Conservation (phyloP, 2,113 vertebrate genomes). For the Cephalopholis sonnerati region DNA sequence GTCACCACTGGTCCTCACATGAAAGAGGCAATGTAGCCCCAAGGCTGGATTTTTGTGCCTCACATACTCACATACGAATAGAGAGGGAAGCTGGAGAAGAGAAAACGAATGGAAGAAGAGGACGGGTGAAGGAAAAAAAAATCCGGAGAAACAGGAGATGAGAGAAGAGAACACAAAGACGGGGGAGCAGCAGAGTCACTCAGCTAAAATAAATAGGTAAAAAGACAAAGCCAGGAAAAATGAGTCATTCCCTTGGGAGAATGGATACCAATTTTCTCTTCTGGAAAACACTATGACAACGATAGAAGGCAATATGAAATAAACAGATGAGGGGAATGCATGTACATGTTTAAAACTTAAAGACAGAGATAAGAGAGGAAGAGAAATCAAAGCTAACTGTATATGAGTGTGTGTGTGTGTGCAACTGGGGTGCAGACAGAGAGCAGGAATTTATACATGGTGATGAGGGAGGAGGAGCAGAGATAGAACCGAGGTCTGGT, state of each 20-base stretch:
- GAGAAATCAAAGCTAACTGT: not conserved
- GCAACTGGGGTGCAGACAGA: not conserved
- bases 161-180: slow-evolving; percentile 22
- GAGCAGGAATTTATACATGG: slow-evolving; percentile 22
- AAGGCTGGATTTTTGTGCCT: slow-evolving; percentile 70
- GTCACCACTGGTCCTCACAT: slow-evolving; percentile 80
- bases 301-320: slow-evolving; percentile 24
- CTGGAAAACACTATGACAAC: slow-evolving; percentile 43
- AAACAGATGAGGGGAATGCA: slow-evolving; percentile 31
- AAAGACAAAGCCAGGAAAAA: slow-evolving; percentile 70
- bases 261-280: slow-evolving; percentile 46
- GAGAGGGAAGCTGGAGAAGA: slow-evolving; percentile 34
- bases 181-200: slow-evolving; percentile 25
- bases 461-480: slow-evolving; percentile 44
- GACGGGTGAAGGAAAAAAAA: slow-evolving; percentile 7
- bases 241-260: slow-evolving; percentile 61
- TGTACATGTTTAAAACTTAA: slow-evolving; percentile 30
- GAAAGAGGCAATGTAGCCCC: slow-evolving; percentile 77
- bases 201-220: slow-evolving; percentile 60
- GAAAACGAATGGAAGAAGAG: slow-evolving; percentile 48
- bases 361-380: not conserved
- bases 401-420: not conserved
- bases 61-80: slow-evolving; percentile 38
- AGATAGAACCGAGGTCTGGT: slow-evolving; percentile 34
- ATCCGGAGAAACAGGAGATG: slow-evolving; percentile 21